Percentiles rank a stretch among this genome's conserved stretches.
Conservation (phyloP, 2,113 vertebrate genomes). For the Fulica atra region DNA sequence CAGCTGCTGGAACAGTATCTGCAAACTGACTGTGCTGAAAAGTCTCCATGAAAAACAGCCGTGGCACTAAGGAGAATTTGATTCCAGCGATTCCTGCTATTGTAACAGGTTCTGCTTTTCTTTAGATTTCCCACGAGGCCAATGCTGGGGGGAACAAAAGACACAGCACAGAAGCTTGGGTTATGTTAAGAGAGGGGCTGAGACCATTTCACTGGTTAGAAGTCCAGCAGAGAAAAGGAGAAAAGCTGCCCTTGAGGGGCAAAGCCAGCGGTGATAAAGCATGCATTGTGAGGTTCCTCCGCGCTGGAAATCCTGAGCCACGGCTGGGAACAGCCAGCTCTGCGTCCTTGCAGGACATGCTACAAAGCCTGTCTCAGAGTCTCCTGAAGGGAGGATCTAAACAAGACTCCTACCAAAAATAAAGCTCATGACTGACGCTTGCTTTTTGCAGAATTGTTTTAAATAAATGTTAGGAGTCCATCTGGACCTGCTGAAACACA, state of each 20-base stretch:
- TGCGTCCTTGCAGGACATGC: neutral
- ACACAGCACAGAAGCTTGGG: neutral
- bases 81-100: neutral
- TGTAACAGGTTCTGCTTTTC: neutral
- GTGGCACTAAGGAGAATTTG: neutral
- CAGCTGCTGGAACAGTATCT: neutral
- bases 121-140: slow-evolving; percentile 2
- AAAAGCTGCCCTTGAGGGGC: neutral
- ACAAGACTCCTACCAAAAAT: neutral
- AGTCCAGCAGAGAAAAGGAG: neutral
- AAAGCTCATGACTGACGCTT: neutral
- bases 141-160: neutral
- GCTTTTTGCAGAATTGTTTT: neutral
- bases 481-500: neutral
- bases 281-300: neutral
- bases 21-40: neutral
- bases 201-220: neutral
- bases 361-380: neutral
- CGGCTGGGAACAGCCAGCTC: neutral
- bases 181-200: neutral
- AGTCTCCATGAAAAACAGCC: neutral
- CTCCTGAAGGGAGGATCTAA: neutral
- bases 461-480: neutral
- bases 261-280: neutral
- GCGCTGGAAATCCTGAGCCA: neutral